These are phyloP conservation scores for Aphaenogaster floridana DNA, from an alignment of 1,140 invertebrate genomes.

Conservation along the genomic window DNA sequence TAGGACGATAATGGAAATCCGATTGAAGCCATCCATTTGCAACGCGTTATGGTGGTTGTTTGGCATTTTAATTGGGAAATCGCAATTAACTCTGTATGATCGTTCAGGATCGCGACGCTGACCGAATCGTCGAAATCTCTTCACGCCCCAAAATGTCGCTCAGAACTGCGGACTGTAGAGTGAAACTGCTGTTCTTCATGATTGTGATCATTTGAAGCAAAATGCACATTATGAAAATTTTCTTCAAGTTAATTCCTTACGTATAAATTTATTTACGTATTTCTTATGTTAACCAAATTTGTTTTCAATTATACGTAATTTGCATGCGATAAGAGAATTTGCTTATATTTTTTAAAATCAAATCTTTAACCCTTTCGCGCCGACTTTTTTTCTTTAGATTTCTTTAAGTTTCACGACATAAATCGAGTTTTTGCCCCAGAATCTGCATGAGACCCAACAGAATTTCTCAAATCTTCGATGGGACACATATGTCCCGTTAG, in stretches of 20 bases:
- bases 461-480: too few species aligned
- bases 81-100: conserved; percentile 80
- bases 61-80: conserved; percentile 83
- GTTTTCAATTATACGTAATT: not conserved
- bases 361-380: not conserved
- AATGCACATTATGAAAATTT: not conserved
- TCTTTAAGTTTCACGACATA: too few species aligned
- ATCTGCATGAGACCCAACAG: too few species aligned
- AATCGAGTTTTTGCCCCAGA: too few species aligned
- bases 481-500: too few species aligned
- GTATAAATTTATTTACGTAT: not conserved
- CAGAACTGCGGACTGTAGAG: not conserved
- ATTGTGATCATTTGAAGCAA: not conserved
- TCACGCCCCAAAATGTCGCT: conserved; percentile 26
- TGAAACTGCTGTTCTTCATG: not conserved
- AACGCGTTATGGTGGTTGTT: conserved; percentile 76
- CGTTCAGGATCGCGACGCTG: conserved; percentile 33
- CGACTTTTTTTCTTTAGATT: too few species aligned
- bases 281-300: not conserved
- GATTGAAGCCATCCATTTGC: conserved; percentile 80
- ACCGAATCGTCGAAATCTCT: conserved; percentile 45
- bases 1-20: conserved; percentile 82
- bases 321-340: not conserved
- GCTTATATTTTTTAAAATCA: not conserved
- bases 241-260: not conserved